Base-by-base conservation (phyloP, 2,113 vertebrate species). In the Ciconia stormi region DNA sequence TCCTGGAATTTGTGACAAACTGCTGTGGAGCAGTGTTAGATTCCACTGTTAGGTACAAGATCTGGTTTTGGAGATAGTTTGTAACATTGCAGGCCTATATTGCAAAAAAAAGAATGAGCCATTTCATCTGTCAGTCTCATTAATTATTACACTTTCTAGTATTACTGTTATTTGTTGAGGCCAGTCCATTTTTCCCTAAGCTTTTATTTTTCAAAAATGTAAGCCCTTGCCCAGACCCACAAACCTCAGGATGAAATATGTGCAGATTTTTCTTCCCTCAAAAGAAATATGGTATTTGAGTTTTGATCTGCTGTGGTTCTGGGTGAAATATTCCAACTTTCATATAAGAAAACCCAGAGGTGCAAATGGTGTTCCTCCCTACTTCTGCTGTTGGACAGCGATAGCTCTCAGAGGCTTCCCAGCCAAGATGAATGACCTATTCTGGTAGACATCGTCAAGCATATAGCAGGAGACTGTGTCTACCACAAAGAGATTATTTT, bases 1-100 rank as follows among this genome's bases (percentile, higher is more conserved):
- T 95, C 65, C 81, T 82, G 91, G 82, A 96, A 95, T 95, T 94
- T 95, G 86, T 96, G 94, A 95, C 79, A 95, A 92, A 90, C 58
- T 96, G 84, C 96, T 93, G 78, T 1, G 27, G 79, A 90, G 84
- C n/a, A 71, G 79, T 25, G 78, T 72, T 94, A 90, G 79, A 97
- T 95, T 89, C 38, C 47, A 62, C 47, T 93, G 34, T 87, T 80
- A 90, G 80, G 80, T 69, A 62, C 78, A 83, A 87, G 30, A 67
- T 36, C 42, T 79, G 80, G 40, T 92, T 96, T 94, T 53, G 66
- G 77, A 96, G 79, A 49, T 73, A 87, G 69, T 71, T 96, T 96
- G 87, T 95, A 95, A 94, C 40, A 78, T 26, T 93, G 81, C 59
- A 92, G 91, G 26, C 95, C 94, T 95, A 30, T 78, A 95, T 29